Evolutionary conservation across 1,140 invertebrate species (phyloP), one percentile per base, ranked within the genome.

Genomic region (Ceratina australensis): DNA sequence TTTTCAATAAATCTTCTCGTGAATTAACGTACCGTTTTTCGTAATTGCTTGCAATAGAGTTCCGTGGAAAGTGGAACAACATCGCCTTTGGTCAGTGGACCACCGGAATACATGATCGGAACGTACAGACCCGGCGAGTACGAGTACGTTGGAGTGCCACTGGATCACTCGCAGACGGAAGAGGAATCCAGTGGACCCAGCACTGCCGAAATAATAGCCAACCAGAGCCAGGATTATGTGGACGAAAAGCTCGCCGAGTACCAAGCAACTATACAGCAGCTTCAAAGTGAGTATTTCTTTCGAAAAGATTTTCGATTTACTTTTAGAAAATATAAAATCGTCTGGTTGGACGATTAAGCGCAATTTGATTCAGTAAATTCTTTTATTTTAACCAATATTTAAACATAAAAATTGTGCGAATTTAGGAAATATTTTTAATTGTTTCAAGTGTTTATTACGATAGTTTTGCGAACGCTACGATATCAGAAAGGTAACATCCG

Each of bases 191-290:
- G 94, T 78, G 96, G 96, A 33, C 95, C 95, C 8, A 96, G 96
- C 65, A 98, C 97, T 3, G 97, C 97, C 15, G 97, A 98, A 89
- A 97, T 98, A 78, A 98, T 98, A 78, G 97, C 97, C 47, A 96
- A 95, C 88, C 97, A 98, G 92, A 97, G 96, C 74, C 97, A 98
- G 92, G 97, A 98, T 93, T 98, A 98, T 88, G 95, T 98, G 63
- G 97, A 98, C 89, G 97, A 98, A 92, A 97, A 97, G 90, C 94
- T 98, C 86, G 96, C 97, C 10, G 97, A 98, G 92, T 98, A 98
- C 89, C 97, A 98, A 91, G 96, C 96, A 13, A 98, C 97, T 13
- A 98, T 98, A 91, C 95, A 96, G 83, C 95, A 96, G 88, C 93
- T 98, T 79, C 97, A 98, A 95, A 96, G 97, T 98, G 90, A 95